These are phyloP conservation scores for Bombus waltoni DNA, from an alignment of 1,140 invertebrate species.

Conservation along the genomic window DNA sequence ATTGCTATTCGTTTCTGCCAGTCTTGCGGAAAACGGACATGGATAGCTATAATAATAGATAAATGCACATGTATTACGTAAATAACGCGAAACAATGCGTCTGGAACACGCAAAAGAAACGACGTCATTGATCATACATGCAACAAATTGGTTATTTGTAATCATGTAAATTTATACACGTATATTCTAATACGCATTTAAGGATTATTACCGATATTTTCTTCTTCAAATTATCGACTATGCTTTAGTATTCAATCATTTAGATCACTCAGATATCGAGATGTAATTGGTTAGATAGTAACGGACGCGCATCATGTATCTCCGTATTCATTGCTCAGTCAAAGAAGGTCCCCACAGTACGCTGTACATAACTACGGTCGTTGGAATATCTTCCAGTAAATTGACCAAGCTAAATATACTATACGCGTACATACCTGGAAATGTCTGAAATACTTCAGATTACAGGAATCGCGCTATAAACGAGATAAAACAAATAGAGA, in stretches of 20 bases:
- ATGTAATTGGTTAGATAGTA: neutral
- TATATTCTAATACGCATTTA: neutral
- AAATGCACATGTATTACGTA: constrained; percentile 38
- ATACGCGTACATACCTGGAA: neutral
- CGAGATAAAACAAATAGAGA: constrained; percentile 9
- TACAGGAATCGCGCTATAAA: constrained; percentile 1
- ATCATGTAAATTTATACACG: neutral
- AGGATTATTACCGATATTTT: neutral
- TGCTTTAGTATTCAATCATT: neutral
- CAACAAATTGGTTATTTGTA: neutral
- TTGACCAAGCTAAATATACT: constrained; percentile 16
- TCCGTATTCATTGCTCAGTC: constrained; percentile 10
- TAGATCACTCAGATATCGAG: neutral
- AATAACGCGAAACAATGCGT: constrained; percentile 31
- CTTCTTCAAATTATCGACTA: too few species aligned
- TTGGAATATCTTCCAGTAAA: neutral
- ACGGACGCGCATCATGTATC: neutral
- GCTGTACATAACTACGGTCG: too few species aligned
- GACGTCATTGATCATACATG: constrained; percentile 1
- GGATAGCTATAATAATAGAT: constrained; percentile 41
- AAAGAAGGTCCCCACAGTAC: neutral
- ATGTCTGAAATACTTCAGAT: constrained; percentile 3
- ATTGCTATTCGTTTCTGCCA: constrained; percentile 32
- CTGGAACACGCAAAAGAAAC: constrained; percentile 1
- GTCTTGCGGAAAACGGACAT: constrained; percentile 43